Conservation (phyloP, 2,797 vertebrate species). For the Sebastiscus albofasciatus region DNA sequence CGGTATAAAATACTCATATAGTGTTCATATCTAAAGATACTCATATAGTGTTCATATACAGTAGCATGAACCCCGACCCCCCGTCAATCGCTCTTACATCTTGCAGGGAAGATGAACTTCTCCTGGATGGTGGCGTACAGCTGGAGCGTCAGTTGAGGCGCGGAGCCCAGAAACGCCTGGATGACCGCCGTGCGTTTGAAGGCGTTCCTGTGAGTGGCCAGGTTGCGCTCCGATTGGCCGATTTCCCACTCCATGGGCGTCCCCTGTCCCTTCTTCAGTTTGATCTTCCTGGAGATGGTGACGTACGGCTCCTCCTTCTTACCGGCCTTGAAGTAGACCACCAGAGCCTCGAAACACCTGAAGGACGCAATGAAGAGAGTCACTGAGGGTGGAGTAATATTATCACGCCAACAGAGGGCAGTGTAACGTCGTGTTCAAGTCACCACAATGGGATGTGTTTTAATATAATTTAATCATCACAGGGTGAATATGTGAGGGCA, state of each 20-base stretch:
- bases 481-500: not conserved
- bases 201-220: conserved; percentile 91
- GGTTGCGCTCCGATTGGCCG: conserved; percentile 88
- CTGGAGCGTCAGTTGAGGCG: conserved; percentile 95
- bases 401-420: conserved; percentile 63
- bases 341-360: conserved; percentile 88
- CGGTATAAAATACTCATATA: too few relatives aligned
- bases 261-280: conserved; percentile 82
- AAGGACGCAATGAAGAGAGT: not conserved
- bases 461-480: not conserved
- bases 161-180: conserved; percentile 97
- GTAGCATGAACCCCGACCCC: not conserved
- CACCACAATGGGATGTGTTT: not conserved
- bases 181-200: conserved; percentile 96
- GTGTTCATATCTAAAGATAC: not conserved
- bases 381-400: not conserved
- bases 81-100: conserved; percentile 81
- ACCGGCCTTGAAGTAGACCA: conserved; percentile 87
- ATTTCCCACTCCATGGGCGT: conserved; percentile 91
- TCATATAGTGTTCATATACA: not conserved
- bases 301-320: conserved; percentile 93
- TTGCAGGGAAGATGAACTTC: conserved; percentile 80
- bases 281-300: conserved; percentile 93
- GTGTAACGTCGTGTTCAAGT: not conserved
- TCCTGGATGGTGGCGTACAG: conserved; percentile 93